Evolutionary conservation across 2,888 invertebrate genomes (phyloP), one percentile per base, ranked within the genome.

Genomic region (Melanargia galathea): DNA sequence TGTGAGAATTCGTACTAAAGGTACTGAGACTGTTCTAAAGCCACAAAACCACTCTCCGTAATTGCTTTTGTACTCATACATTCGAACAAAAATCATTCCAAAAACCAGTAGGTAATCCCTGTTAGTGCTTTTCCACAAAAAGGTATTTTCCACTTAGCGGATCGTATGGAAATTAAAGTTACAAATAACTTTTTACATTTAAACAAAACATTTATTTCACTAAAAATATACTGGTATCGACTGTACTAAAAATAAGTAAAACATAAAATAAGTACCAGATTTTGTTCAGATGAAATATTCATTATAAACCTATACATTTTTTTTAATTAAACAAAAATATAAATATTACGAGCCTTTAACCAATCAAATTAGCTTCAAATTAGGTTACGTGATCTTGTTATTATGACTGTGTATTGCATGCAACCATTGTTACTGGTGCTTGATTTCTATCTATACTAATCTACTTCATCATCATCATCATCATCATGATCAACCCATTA

Each of bases 61-160:
- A 49, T 49, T 49, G 48, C 48, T 48, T 48, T 48, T 48, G 24
- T 48, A n/a, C n/a, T n/a, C n/a, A n/a, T n/a, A 48, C n/a, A 24
- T 48, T 24, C 24, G n/a, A n/a, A 24, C 46, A 48, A 48, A 26
- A 48, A 24, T 48, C 13, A 48, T 48, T 48, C 48, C 24, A 26
- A 24, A 46, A 20, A 20, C 10, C 8, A 1, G 8, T 30, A 1
- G 8, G 30, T 30, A 46, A 46, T 20, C 11, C 11, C 22, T 20
- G 45, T 20, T 45, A 46, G 22, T 11, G 45, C 45, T 46, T 46
- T 46, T 11, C 45, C 45, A 46, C 45, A 11, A 46, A 22, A 22
- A 20, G 20, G 22, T 22, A 46, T 46, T 46, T 46, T 2, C 20
- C 22, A 46, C 22, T 10, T 20, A 22, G 2, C 1, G 45, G 45